Base-by-base conservation (phyloP, 2,797 vertebrate species). In the Adelosebastes latens region DNA sequence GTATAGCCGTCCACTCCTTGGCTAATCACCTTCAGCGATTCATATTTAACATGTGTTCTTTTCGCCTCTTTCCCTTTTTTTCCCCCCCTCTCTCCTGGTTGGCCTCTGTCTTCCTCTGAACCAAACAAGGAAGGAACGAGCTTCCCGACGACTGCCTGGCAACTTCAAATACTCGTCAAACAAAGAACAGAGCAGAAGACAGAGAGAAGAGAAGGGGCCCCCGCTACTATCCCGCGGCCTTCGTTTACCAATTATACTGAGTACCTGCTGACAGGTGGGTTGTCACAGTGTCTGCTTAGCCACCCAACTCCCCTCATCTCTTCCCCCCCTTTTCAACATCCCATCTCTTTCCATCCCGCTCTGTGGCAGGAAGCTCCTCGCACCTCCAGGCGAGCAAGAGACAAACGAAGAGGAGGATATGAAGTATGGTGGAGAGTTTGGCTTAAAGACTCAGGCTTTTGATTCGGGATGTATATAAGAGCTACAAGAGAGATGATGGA, bases 171-270 rank as follows among this genome's bases (percentile, higher is more conserved):
- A 91, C 94, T 92, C 88, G 86, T 94, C 94, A 95, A 92, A 94
- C 80, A 74, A 83, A 88, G 84, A 91, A 83, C 84, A 72, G 87
- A 93, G 74, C 65, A 83, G 85, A 83, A 91, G 88, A 92, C 82
- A 87, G 80, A 74, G 89, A 81, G 85, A 86, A 86, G 79, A 77
- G 73, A 87, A 68, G 83, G 81, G 82, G 84, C 77, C 85, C 62
- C 83, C 84, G 75, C 92, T 87, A 89, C 93, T 86, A 87, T 95
- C 94, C 95, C 71, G 89, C 88, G 92, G 94, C 94, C 94, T 91
- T 94, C 94, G 90, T 96, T 96, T 96, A 96, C 95, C 95, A 96
- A 96, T 96, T 96, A 96, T 92, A 93, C 94, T 94, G 94, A 96
- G 94, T 95, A 95, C 95, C 96, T 96, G 95, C 95, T 96, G 96